phyloP scores from a whole-genome alignment of 2,888 invertebrate genomes.

The Cartodere bifasciata region DNA sequence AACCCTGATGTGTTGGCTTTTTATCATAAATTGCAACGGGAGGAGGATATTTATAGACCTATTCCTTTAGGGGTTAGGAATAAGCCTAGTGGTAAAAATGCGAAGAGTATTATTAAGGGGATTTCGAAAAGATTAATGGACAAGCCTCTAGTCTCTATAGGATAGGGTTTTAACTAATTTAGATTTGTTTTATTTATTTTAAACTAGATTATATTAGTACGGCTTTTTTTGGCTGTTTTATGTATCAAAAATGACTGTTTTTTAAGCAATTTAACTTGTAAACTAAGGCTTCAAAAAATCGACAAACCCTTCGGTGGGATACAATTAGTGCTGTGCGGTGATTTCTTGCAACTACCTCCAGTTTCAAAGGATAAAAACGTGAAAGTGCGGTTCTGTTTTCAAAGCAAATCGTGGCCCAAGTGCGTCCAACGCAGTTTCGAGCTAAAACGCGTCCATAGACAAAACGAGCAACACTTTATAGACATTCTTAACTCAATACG shows the following conservation, averaged over 20 bases:
- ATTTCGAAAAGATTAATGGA: slow-evolving; percentile 6
- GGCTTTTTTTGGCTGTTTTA: too few species aligned
- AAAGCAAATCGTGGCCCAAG: slow-evolving; percentile 70
- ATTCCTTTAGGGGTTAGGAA: slow-evolving; percentile 42
- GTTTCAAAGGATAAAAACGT: slow-evolving; percentile 33
- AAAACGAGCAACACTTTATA: slow-evolving; percentile 74
- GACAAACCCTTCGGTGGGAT: slow-evolving; percentile 92
- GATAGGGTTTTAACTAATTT: too few species aligned
- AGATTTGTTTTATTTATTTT: too few species aligned
- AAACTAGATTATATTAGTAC: too few species aligned
- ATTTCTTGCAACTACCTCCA: slow-evolving; percentile 90
- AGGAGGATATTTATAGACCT: slow-evolving; percentile 47
- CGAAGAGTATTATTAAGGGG: slow-evolving; percentile 12
- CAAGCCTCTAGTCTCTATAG: neutral
- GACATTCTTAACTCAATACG: slow-evolving; percentile 72
- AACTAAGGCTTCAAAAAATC: slow-evolving; percentile 61
- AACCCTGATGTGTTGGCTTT: slow-evolving; percentile 73
- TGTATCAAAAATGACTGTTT: too few species aligned
- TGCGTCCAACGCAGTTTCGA: slow-evolving; percentile 69
- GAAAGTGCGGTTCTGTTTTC: slow-evolving; percentile 66
- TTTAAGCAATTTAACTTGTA: too few species aligned
- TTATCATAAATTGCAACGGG: slow-evolving; percentile 56
- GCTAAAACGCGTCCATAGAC: slow-evolving; percentile 73
- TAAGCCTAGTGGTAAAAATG: slow-evolving; percentile 21
- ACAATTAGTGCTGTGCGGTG: slow-evolving; percentile 86